phyloP scores from a whole-genome alignment of 2,888 invertebrate species.

The Apamea crenata region DNA sequence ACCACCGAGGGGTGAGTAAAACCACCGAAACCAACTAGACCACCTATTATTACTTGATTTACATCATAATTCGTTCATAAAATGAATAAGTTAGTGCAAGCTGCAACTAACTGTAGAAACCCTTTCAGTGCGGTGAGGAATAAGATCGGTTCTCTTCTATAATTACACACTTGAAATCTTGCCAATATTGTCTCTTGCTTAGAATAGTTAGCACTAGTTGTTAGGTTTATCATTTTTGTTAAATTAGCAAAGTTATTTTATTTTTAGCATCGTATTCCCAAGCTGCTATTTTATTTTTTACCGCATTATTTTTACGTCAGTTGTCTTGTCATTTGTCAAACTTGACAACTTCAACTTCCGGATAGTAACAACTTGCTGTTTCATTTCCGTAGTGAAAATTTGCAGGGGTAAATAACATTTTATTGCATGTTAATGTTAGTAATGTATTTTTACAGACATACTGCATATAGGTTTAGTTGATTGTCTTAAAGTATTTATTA shows the following conservation, averaged over 20 bases:
- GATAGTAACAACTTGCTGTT: conserved; percentile 6
- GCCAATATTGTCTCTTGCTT: conserved; percentile 73
- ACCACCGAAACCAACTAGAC: conserved; percentile 73
- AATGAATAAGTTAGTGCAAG: conserved; percentile 50
- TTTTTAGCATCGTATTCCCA: no score
- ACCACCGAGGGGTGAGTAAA: conserved; percentile 77
- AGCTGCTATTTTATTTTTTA: conserved; percentile 15
- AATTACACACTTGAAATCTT: conserved; percentile 81
- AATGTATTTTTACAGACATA: background rate
- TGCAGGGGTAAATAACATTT: conserved; percentile 47
- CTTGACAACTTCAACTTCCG: conserved; percentile 47
- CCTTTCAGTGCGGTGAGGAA: conserved; percentile 56
- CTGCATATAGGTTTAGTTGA: background rate
- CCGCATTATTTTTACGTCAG: conserved; percentile 34
- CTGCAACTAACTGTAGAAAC: conserved; percentile 49
- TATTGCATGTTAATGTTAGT: background rate
- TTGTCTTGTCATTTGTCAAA: conserved; percentile 51
- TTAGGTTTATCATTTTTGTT: background rate
- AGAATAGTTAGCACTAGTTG: conserved; percentile 27
- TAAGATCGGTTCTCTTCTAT: conserved; percentile 75
- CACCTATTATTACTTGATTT: conserved; percentile 62
- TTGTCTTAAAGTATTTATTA: background rate
- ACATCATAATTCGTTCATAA: conserved; percentile 32
- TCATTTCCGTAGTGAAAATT: conserved; percentile 11
- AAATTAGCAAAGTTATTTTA: background rate